Evolutionary conservation across 1,140 invertebrate species (phyloP).

Genomic region (Sweltsa coloradensis): DNA sequence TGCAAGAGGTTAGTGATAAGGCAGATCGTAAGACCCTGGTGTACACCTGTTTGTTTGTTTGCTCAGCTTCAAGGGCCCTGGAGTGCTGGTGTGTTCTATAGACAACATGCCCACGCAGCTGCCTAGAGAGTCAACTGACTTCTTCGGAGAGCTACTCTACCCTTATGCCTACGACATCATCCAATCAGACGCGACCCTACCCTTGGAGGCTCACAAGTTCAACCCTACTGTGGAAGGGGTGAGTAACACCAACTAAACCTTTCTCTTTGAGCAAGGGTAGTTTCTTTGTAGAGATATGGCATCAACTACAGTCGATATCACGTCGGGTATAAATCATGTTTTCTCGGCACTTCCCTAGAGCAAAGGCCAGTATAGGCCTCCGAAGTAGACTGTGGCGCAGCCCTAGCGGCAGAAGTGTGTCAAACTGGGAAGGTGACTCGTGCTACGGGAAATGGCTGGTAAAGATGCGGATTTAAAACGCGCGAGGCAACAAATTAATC

Average conservation of each 20-base stretch:
- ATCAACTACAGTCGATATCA: too few relatives aligned
- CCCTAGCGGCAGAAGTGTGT: too few relatives aligned
- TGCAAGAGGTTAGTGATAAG: neutral
- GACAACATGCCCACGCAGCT: constrained; percentile 99
- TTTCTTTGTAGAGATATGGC: too few relatives aligned
- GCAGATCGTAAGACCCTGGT: neutral
- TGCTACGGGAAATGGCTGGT: too few relatives aligned
- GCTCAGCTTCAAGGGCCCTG: constrained; percentile 80
- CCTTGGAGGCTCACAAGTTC: constrained; percentile 70
- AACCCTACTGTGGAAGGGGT: constrained; percentile 67
- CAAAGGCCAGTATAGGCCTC: too few relatives aligned
- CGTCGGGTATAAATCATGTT: too few relatives aligned
- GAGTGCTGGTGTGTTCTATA: constrained; percentile 95
- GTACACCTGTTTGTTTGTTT: neutral
- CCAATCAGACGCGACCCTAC: constrained; percentile 73
- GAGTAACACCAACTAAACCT: constrained; percentile 31
- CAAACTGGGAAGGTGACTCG: too few relatives aligned
- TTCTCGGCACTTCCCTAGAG: neutral
- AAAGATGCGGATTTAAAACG: too few relatives aligned
- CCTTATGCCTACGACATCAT: constrained; percentile 88
- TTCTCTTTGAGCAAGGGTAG: too few relatives aligned
- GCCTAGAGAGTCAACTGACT: constrained; percentile 92
- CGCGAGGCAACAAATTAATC: too few relatives aligned
- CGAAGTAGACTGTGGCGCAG: too few relatives aligned
- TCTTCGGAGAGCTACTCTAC: constrained; percentile 86